Percentiles rank a stretch among this genome's conserved stretches.
phyloP scores from a whole-genome alignment of 2,113 vertebrate species.

The Lophochroa leadbeateri region DNA sequence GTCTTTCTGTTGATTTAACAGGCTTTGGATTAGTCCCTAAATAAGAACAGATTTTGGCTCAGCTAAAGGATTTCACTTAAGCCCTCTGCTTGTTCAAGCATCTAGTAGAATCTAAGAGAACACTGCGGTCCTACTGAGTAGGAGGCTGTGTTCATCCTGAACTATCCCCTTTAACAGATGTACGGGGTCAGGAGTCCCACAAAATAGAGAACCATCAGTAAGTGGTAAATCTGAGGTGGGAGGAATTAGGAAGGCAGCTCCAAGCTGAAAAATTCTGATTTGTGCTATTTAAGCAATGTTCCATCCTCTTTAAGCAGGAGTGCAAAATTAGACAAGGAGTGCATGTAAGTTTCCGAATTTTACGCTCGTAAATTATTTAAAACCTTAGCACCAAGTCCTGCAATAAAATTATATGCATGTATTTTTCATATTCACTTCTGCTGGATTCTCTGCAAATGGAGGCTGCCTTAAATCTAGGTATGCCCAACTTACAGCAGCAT shows the following conservation, averaged over 20 bases:
- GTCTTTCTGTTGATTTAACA: constrained; percentile 70
- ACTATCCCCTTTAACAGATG: constrained; percentile 58
- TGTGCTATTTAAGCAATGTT: constrained; percentile 13
- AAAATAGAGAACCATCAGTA: neutral
- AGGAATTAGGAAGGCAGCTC: constrained; percentile 35
- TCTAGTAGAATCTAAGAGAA: constrained; percentile 56
- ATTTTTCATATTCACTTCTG: neutral
- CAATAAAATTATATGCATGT: neutral
- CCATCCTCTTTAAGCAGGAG: constrained; percentile 15
- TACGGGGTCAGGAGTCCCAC: constrained; percentile 9
- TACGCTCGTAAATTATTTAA: constrained; percentile 41
- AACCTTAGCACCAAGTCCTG: neutral
- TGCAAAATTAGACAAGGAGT: constrained; percentile 44
- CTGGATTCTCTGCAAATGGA: neutral
- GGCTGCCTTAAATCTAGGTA: neutral
- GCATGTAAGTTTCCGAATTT: constrained; percentile 36
- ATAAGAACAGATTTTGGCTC: constrained; percentile 70
- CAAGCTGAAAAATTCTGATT: constrained; percentile 25
- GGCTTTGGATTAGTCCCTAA: constrained; percentile 66
- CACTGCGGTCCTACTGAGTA: constrained; percentile 35
- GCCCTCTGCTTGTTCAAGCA: constrained; percentile 56
- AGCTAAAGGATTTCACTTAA: constrained; percentile 67
- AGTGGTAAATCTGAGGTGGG: constrained; percentile 15
- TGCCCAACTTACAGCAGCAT: neutral
- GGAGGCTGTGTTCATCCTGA: constrained; percentile 40